These are phyloP conservation scores for Disparrhopalites patrizii DNA, from an alignment of 2,888 invertebrate species.

Conservation along the genomic window DNA sequence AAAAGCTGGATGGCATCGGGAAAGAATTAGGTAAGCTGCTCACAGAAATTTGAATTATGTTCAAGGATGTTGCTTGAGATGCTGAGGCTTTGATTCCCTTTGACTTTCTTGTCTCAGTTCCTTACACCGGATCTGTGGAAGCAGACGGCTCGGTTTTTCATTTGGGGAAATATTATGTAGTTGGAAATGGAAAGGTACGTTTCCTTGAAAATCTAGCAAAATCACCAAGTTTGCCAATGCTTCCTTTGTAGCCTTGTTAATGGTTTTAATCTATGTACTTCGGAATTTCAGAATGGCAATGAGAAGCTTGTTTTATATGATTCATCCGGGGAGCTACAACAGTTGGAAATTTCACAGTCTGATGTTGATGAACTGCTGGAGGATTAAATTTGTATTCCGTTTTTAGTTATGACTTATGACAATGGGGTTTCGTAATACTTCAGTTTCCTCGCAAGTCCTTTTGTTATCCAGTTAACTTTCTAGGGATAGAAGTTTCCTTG, in stretches of 20 bases:
- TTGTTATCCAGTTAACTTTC: no score
- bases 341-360: slow-evolving; percentile 8
- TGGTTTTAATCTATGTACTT: no score
- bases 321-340: slow-evolving; percentile 13
- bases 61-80: neutral
- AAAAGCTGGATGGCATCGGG: slow-evolving; percentile 18
- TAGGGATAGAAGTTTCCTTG: no score
- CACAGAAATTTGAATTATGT: neutral
- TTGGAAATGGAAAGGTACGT: slow-evolving; percentile 12
- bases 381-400: neutral
- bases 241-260: neutral
- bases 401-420: neutral
- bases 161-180: slow-evolving; percentile 16
- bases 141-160: neutral
- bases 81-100: neutral
- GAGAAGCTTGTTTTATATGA: slow-evolving; percentile 21
- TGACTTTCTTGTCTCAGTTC: slow-evolving; percentile 8
- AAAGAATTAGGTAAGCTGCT: slow-evolving; percentile 10
- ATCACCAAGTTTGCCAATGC: neutral
- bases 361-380: slow-evolving; percentile 17
- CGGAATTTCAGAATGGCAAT: neutral
- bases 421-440: no score
- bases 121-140: slow-evolving; percentile 16
- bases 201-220: no score
- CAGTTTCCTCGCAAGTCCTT: no score